phyloP scores from a whole-genome alignment of 2,113 vertebrate species.

The Passer domesticus region DNA sequence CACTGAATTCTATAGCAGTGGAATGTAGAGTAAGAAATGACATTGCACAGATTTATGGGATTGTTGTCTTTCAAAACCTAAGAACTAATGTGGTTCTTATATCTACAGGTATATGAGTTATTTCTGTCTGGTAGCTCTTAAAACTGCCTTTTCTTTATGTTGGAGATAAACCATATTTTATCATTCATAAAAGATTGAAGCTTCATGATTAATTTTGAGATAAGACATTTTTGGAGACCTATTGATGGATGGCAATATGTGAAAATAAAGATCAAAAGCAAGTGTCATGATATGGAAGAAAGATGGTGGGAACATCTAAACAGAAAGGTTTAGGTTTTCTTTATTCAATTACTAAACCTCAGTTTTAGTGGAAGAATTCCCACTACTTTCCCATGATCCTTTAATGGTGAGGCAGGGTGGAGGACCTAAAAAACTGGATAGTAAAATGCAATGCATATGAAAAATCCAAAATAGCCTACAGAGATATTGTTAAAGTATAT shows the following conservation, averaged over 20 bases:
- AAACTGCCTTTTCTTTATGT: neutral
- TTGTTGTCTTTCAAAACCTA: neutral
- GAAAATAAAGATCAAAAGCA: neutral
- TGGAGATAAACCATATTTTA: fast-evolving
- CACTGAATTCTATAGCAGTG: neutral
- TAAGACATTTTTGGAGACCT: neutral
- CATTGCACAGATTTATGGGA: neutral
- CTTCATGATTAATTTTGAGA: neutral
- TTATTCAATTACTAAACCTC: neutral
- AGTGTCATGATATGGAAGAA: neutral
- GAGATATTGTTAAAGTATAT: neutral
- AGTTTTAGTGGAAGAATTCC: neutral
- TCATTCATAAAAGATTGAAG: neutral
- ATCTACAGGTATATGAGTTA: neutral
- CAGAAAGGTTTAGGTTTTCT: neutral
- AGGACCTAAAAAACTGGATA: neutral
- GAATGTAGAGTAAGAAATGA: neutral
- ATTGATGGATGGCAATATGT: neutral
- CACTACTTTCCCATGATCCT: neutral
- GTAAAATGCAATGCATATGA: neutral
- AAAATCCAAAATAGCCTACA: neutral
- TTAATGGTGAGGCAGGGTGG: neutral
- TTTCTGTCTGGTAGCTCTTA: neutral
- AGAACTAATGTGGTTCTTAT: neutral
- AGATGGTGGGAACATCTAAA: neutral